Evolutionary conservation across 1,140 invertebrate species (phyloP), one percentile per base, ranked within the genome.

Genomic region (Mya arenaria): DNA sequence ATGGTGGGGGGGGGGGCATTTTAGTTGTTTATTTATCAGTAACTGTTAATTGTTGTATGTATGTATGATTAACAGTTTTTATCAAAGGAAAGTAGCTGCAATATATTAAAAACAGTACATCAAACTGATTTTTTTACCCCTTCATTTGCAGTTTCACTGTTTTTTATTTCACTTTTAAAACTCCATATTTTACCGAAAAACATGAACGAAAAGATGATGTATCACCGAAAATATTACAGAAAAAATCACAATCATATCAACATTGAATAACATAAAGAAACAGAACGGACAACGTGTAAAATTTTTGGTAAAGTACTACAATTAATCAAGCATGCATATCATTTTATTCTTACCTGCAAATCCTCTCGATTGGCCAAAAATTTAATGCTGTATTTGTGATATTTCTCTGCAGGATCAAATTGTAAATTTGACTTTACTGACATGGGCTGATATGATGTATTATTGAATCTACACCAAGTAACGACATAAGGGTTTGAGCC

Each of bases 401-500:
- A 77, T 23, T 69, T 32, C 25, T 15, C 23, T 25, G 68, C 39
- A 15, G 84, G 84, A 68, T 82, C 60, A 72, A 73, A 82, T 5
- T 62, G 17, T 19, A 85, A 25, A 1, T 63, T 28, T 55, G 41
- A 39, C 25, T 32, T 39, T 28, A 62, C 66, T 37, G 63, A 63
- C 52, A 77, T 63, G 25, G 72, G 80, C 34, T 72, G 30, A 30
- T 52, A 30, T 17, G 44, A 36, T 10, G 69, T 32, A 17, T 85
- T 68, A 28, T 52, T 32, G 17, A 41, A 78, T 32, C 37, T 62
- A 48, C 84, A 85, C 84, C 84, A 85, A 4, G 74, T 60, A 15
- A 85, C 79, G 5, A 78, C 30, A 37, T 83, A 69, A 13, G 48
- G 62, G 5, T 39, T n/a, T n/a, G n/a, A n/a, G n/a, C n/a, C n/a